Evolutionary conservation across 2,888 invertebrate species (phyloP), one percentile per base, ranked within the genome.

Genomic region (Coenonympha glycerion): DNA sequence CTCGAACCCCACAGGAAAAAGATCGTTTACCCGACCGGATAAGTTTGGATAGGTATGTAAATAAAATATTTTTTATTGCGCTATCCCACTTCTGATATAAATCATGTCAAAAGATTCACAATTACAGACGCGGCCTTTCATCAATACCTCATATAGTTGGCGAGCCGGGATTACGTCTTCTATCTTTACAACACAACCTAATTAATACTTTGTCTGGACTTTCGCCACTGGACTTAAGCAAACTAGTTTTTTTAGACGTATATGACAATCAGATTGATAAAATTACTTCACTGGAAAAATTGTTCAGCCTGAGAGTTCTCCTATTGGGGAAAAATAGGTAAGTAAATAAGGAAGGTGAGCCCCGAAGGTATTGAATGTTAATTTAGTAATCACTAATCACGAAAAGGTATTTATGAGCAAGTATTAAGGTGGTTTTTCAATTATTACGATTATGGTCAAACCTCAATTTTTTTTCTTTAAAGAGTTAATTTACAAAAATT

Each of bases 241-340:
- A 93, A 77, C 87, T 98, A 52, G 96, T 97, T 13, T 97, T 97
- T 76, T 90, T 98, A 52, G 97, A 98, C 81, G 89, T 98, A 50
- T 98, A 97, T 72, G 96, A 97, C 79, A 98, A 98, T 82, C 96
- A 97, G 78, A 91, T 98, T 56, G 97, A 97, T 60, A 92, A 92
- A 70, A 93, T 97, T 55, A 91, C 91, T 49, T 93, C 92, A 49
- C 86, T 98, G 53, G 92, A 93, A 62, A 90, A 91, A 46, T 87
- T 97, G 41, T 91, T 91, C 56, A 93, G 93, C 66, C 87, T 97
- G 44, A 88, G 96, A 59, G 97, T 97, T 9, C 88, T 98, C 49
- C 87, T 97, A 56, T 89, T 98, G 73, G 97, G 97, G 1, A 97
- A 97, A 86, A 98, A 98, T 80, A 92, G 94, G 93, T 92, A 76